A percentile compares a stretch with the other conserved stretches of the same genome.
These are phyloP conservation scores for Morbakka virulenta DNA, from an alignment of 30 jellyfish, hydroid and myxozoan species.

Conservation along the genomic window DNA sequence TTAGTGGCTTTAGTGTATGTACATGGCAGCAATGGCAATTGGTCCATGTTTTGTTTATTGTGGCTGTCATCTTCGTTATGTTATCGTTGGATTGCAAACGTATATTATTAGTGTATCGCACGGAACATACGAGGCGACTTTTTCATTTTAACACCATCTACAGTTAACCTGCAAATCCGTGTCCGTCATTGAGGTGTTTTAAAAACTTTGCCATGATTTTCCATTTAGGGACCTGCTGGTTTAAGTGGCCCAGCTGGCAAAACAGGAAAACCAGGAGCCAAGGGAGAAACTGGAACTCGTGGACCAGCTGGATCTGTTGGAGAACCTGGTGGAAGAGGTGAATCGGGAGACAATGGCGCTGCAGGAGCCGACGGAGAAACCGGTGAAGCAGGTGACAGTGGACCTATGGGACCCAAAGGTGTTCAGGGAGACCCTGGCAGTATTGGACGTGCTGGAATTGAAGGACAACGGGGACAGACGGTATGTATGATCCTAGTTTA, in stretches of 20 bases:
- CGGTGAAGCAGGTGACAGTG: conserved; percentile 62
- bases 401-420: conserved; percentile 80
- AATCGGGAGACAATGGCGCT: conserved; percentile 71
- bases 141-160: too few species aligned
- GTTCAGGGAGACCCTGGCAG: conserved; percentile 92
- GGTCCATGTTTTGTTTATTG: too few species aligned
- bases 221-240: conserved; percentile 76
- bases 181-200: too few species aligned
- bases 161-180: too few species aligned
- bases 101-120: too few species aligned
- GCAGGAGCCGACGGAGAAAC: conserved; percentile 66
- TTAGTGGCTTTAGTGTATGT: too few species aligned
- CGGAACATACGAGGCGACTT: too few species aligned
- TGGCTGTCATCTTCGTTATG: too few species aligned
- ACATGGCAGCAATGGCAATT: too few species aligned
- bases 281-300: conserved; percentile 86
- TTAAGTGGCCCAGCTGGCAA: conserved; percentile 76
- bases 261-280: conserved; percentile 83
- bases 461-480: conserved; percentile 78
- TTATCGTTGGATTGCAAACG: too few species aligned
- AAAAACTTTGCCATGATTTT: background rate
- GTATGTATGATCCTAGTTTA: conserved; percentile 4
- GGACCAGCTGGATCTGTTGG: conserved; percentile 92
- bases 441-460: conserved; percentile 78
- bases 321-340: conserved; percentile 84